Percentiles rank a stretch among this genome's conserved stretches.
phyloP scores from a whole-genome alignment of 2,888 invertebrate species.

The Prosopocoilus inquinatus region DNA sequence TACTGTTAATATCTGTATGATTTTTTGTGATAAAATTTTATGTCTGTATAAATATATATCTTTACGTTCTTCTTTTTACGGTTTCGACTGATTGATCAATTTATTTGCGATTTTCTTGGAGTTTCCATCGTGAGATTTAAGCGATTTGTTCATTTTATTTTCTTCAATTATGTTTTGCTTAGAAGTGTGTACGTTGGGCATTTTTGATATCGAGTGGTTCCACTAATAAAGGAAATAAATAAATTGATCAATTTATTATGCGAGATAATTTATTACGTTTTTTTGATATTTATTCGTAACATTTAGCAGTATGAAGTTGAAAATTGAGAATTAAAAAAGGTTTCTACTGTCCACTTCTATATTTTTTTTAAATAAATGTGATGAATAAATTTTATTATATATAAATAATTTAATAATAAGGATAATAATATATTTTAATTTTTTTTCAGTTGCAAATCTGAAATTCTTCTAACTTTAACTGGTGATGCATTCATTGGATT shows the following conservation, averaged over 20 bases:
- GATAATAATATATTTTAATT: conserved; percentile 6
- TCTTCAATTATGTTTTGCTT: no score
- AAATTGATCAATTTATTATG: not conserved
- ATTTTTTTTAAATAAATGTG: conserved; percentile 41
- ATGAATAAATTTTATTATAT: conserved; percentile 39
- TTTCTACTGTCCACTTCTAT: conserved; percentile 28
- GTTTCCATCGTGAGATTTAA: not conserved
- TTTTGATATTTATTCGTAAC: not conserved
- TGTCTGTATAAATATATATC: conserved; percentile 5
- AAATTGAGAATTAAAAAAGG: conserved; percentile 1
- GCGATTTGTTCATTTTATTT: no score
- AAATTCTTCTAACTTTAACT: conserved; percentile 1
- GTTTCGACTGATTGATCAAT: conserved; percentile 2
- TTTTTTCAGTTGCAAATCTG: conserved; percentile 8
- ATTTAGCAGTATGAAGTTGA: conserved; percentile 39
- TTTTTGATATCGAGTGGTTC: no score
- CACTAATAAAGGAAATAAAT: no score
- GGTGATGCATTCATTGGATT: not conserved
- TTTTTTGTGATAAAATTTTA: conserved; percentile 12
- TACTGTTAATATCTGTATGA: conserved; percentile 32
- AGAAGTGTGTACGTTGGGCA: no score
- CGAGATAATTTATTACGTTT: not conserved
- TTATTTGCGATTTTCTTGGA: not conserved
- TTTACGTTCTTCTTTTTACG: not conserved
- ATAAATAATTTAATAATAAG: conserved; percentile 19